phyloP scores from a whole-genome alignment of 2,113 vertebrate species.

The Mungos mungo region DNA sequence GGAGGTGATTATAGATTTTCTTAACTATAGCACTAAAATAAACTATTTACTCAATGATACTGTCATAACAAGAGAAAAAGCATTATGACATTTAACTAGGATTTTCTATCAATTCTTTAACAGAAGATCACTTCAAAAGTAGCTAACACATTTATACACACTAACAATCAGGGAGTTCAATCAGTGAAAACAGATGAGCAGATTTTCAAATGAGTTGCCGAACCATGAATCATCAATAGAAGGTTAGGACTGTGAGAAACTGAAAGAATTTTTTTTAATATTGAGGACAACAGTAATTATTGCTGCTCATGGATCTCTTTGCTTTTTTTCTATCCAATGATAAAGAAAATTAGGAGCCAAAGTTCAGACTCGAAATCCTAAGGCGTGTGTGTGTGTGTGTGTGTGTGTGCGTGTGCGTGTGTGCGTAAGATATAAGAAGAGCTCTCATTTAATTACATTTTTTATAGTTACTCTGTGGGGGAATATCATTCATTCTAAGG shows the following conservation, averaged over 20 bases:
- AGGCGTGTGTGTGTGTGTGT: neutral
- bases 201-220: slow-evolving; percentile 76
- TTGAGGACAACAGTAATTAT: slow-evolving; percentile 61
- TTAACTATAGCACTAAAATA: slow-evolving; percentile 83
- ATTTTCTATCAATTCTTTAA: slow-evolving; percentile 82
- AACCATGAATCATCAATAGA: slow-evolving; percentile 77
- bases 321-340: slow-evolving; percentile 39
- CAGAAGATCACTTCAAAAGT: slow-evolving; percentile 80
- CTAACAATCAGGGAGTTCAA: slow-evolving; percentile 84
- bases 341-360: slow-evolving; percentile 70
- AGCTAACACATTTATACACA: slow-evolving; percentile 79
- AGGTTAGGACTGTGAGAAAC: slow-evolving; percentile 66
- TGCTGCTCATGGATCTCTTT: slow-evolving; percentile 64
- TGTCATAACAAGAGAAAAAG: slow-evolving; percentile 83
- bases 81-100: slow-evolving; percentile 77
- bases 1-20: slow-evolving; percentile 81
- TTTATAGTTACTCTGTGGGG: neutral
- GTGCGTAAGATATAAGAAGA: slow-evolving; percentile 14
- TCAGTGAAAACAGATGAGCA: slow-evolving; percentile 76
- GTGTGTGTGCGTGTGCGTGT: neutral
- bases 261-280: slow-evolving; percentile 54
- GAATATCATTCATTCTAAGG: slow-evolving; percentile 51
- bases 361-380: slow-evolving; percentile 74
- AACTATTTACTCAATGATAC: slow-evolving; percentile 85
- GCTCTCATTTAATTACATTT: slow-evolving; percentile 61